Evolutionary conservation across 2,797 vertebrate genomes (phyloP), one percentile per base, ranked within the genome.

Genomic region (Cacajao melanocephalus): DNA sequence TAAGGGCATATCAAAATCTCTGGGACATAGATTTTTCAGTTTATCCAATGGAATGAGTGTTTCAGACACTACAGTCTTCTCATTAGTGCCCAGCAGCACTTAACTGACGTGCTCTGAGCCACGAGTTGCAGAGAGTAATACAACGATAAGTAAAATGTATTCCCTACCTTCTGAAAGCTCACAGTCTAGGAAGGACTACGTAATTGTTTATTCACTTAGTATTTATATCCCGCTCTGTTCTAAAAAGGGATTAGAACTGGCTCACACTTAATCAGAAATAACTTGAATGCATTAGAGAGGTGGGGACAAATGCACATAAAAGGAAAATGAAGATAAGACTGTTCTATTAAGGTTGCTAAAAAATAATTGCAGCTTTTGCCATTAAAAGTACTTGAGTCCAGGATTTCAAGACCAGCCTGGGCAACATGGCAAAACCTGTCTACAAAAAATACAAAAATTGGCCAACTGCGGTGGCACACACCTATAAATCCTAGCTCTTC

Each of bases 231-330:
- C 80, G 57, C 85, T 88, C n/a, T 87, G 88, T 92, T 96, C 88
- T 96, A 84, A 94, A 97, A 97, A 89, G 76, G 86, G 83, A 91
- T 90, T 95, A 93, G 79, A 93, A 80, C 67, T 89, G 93, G 92
- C 90, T 97, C 96, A 92, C 39, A 87, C 52, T 83, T 96, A 86
- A 93, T 97, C 80, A 93, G 89, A 95, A 97, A 83, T 95, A 93
- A 83, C 83, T 82, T 67, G 52, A 97, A 88, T 76, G 75, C 36
- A 91, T 44, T 44, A 85, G 39, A 73, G 61, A 95, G 86, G 97
- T 93, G 90, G 86, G 67, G 75, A 72, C 61, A 89, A 94, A 89
- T 90, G 89, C 61, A 97, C 96, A 86, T 81, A 97, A 95, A 93
- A 95, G 87, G 79, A 92, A 93, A 97, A 84, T 22, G 44, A 81